These are phyloP conservation scores for Vulpes ferrilata DNA, from an alignment of 2,113 vertebrate species.

Conservation along the genomic window DNA sequence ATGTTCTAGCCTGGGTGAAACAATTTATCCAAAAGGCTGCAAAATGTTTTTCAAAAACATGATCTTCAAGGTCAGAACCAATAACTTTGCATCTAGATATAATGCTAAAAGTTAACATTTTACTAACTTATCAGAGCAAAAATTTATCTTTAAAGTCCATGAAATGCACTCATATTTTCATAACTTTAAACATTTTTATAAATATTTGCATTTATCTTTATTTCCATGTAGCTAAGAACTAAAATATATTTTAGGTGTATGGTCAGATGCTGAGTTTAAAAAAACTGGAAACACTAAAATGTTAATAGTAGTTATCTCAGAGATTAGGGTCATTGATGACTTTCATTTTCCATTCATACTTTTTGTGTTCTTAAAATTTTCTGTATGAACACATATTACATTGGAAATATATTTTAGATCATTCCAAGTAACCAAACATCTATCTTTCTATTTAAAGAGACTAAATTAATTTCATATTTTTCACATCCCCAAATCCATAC, in stretches of 20 bases:
- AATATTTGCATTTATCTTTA: constrained; percentile 22
- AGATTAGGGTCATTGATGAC: neutral
- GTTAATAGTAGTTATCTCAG: neutral
- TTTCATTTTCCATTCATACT: neutral
- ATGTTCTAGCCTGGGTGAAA: constrained; percentile 35
- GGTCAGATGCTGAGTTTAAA: neutral
- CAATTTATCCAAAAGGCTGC: constrained; percentile 33
- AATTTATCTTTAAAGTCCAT: neutral
- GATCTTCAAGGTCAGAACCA: constrained; percentile 23
- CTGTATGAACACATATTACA: neutral
- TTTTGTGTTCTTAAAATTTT: neutral
- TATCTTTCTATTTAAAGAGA: constrained; percentile 48
- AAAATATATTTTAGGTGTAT: neutral
- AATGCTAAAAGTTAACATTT: constrained; percentile 12
- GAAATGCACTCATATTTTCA: constrained; percentile 18
- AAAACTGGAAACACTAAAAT: neutral
- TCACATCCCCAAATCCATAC: neutral
- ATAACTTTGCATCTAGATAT: neutral
- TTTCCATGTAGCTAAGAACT: constrained; percentile 15
- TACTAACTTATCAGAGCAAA: constrained; percentile 13
- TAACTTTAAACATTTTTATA: constrained; percentile 19
- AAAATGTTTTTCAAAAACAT: constrained; percentile 65
- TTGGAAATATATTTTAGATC: constrained; percentile 45
- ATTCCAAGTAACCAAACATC: constrained; percentile 4
- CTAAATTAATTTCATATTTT: constrained; percentile 42